phyloP scores from a whole-genome alignment of 2,888 invertebrate species.

The Zeuzera pyrina region DNA sequence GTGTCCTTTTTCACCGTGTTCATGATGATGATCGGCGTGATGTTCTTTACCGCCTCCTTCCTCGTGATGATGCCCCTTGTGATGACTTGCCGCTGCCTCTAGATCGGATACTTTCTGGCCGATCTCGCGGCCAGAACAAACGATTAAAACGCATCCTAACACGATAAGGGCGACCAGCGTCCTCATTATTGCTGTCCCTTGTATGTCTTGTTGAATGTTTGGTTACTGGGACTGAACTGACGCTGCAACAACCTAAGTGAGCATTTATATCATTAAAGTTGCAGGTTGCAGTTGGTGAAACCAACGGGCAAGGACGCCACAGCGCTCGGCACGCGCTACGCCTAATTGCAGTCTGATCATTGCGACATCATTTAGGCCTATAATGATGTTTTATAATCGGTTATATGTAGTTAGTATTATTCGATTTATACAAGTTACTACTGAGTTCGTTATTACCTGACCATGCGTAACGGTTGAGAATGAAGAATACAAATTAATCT shows the following conservation, averaged over 20 bases:
- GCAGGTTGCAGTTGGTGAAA: slow-evolving; percentile 62
- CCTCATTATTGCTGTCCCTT: slow-evolving; percentile 47
- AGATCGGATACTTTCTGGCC: slow-evolving; percentile 49
- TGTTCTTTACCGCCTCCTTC: slow-evolving; percentile 80
- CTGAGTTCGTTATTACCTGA: too few relatives aligned
- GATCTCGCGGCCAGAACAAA: slow-evolving; percentile 49
- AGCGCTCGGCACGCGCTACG: slow-evolving; percentile 44
- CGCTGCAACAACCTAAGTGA: slow-evolving; percentile 34
- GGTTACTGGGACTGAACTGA: slow-evolving; percentile 53
- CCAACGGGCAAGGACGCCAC: slow-evolving; percentile 62
- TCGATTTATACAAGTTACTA: too few relatives aligned
- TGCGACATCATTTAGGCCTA: slow-evolving; percentile 39
- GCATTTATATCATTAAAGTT: slow-evolving; percentile 59
- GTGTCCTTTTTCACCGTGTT: slow-evolving; percentile 82
- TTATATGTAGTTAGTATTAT: too few relatives aligned
- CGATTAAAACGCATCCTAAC: slow-evolving; percentile 45
- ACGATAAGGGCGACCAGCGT: slow-evolving; percentile 33
- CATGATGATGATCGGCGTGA: slow-evolving; percentile 77
- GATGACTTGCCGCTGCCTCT: slow-evolving; percentile 64
- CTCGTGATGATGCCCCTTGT: slow-evolving; percentile 71
- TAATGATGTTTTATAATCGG: slow-evolving; percentile 5
- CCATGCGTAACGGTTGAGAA: too few relatives aligned
- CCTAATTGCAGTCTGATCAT: slow-evolving; percentile 43
- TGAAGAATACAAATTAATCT: too few relatives aligned
- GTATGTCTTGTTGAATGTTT: slow-evolving; percentile 40